Evolutionary conservation across 2,888 invertebrate genomes (phyloP).

Genomic region (Oscheius myriophilus): DNA sequence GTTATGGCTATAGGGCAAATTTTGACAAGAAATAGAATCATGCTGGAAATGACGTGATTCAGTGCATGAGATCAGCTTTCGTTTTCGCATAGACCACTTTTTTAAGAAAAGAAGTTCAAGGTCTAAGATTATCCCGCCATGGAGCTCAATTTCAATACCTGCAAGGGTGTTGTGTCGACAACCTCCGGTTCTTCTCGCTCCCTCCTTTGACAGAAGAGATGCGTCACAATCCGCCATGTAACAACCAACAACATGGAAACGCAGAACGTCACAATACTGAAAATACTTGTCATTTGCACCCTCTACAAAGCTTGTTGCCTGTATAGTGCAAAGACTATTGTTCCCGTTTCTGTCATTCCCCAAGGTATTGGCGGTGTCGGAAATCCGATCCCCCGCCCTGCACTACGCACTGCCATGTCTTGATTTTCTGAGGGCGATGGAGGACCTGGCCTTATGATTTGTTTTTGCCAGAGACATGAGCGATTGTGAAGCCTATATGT

Average conservation of each 20-base stretch:
- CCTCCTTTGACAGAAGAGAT: slow-evolving; percentile 78
- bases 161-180: slow-evolving; percentile 29
- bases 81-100: no score
- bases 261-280: slow-evolving; percentile 70
- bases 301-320: neutral
- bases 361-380: slow-evolving; percentile 31
- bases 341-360: slow-evolving; percentile 17
- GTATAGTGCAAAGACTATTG: neutral
- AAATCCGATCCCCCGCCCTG: slow-evolving; percentile 24
- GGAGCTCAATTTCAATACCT: no score
- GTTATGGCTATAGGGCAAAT: no score
- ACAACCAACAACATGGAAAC: slow-evolving; percentile 70
- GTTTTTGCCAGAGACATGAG: neutral
- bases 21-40: no score
- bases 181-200: slow-evolving; percentile 55
- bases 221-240: slow-evolving; percentile 90
- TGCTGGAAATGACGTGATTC: no score
- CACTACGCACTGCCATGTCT: slow-evolving; percentile 30
- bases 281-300: slow-evolving; percentile 20
- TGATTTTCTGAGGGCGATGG: slow-evolving; percentile 16
- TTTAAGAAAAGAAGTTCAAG: no score
- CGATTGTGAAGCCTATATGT: slow-evolving; percentile 8
- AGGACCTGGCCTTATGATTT: neutral
- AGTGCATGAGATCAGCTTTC: no score
- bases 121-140: no score